Percentiles rank a stretch among this genome's conserved stretches.
Evolutionary conservation across 2,113 vertebrate species (phyloP).

Genomic region (Caretta caretta): DNA sequence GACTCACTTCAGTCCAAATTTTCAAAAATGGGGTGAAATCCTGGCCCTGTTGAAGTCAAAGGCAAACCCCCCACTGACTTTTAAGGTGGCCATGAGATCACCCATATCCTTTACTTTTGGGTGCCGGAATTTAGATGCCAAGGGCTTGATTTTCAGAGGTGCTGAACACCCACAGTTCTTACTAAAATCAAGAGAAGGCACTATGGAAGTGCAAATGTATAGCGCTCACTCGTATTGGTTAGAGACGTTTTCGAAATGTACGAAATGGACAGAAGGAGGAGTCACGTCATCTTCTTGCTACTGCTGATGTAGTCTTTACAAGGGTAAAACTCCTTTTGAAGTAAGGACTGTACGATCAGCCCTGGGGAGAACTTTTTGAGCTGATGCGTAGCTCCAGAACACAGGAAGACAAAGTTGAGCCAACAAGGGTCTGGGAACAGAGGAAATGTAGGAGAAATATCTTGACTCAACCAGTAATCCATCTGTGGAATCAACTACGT

Average conservation of each 20-base stretch:
- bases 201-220: not conserved
- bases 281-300: not conserved
- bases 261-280: not conserved
- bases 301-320: not conserved
- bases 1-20: not conserved
- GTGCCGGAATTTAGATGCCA: not conserved
- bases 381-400: not conserved
- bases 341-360: not conserved
- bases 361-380: not conserved
- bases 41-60: fast-evolving
- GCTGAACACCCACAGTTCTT: not conserved
- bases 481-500: not conserved
- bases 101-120: not conserved
- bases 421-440: not conserved
- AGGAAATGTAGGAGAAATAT: not conserved
- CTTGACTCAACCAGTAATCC: not conserved
- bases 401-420: not conserved
- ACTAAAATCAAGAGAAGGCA: not conserved
- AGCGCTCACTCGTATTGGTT: not conserved
- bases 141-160: not conserved
- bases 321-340: not conserved
- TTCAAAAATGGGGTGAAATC: fast-evolving
- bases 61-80: not conserved
- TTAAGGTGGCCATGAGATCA: not conserved
- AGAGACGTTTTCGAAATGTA: not conserved